A percentile compares a stretch with the other conserved stretches of the same genome.
phyloP scores from a whole-genome alignment of 2,113 vertebrate species.

The Cephalopholis sonnerati region DNA sequence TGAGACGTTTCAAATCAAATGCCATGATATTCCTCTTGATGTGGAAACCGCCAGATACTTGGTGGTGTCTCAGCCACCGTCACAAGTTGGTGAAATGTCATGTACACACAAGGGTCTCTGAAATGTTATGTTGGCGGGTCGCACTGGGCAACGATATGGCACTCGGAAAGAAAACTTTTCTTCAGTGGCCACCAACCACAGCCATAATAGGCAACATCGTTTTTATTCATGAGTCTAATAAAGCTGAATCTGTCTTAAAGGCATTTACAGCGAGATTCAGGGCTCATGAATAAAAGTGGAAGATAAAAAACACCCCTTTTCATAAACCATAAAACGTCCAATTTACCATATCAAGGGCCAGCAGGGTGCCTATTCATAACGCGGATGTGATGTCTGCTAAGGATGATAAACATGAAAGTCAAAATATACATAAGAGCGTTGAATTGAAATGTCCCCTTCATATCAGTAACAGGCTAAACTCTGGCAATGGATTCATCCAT shows the following conservation, averaged over 20 bases:
- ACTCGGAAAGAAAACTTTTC: conserved; percentile 21
- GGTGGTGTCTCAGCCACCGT: conserved; percentile 16
- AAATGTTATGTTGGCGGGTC: conserved; percentile 25
- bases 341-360: conserved; percentile 84
- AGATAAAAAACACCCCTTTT: conserved; percentile 80
- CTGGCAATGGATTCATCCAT: conserved; percentile 74
- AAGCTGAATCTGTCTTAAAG: conserved; percentile 78
- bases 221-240: conserved; percentile 79
- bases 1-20: conserved; percentile 4
- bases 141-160: conserved; percentile 24
- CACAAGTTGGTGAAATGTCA: conserved; percentile 54
- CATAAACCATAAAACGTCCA: conserved; percentile 85
- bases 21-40: conserved; percentile 6
- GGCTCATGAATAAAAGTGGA: conserved; percentile 78
- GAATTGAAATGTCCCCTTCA: conserved; percentile 69
- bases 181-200: conserved; percentile 43
- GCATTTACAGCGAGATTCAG: conserved; percentile 66
- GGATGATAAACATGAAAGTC: conserved; percentile 82
- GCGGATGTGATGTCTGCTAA: conserved; percentile 75
- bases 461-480: conserved; percentile 77
- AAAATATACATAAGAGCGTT: conserved; percentile 75
- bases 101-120: conserved; percentile 33
- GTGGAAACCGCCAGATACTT: conserved; percentile 12
- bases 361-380: conserved; percentile 80
- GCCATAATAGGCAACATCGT: conserved; percentile 51